These are phyloP conservation scores for Ceriagrion tenellum DNA, from an alignment of 2,888 invertebrate genomes.

Conservation along the genomic window DNA sequence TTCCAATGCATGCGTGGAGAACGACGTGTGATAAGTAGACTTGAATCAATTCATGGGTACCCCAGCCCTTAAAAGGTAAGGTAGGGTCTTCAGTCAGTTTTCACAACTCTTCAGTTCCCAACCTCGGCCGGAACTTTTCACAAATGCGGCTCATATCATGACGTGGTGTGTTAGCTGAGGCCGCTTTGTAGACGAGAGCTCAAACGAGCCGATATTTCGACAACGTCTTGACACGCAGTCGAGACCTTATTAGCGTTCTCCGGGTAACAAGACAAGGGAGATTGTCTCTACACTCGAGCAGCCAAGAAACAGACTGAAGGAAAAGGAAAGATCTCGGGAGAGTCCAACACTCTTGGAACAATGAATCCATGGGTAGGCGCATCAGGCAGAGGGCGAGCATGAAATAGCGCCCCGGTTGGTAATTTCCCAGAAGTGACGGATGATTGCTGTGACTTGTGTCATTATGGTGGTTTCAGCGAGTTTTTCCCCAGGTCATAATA, in stretches of 20 bases:
- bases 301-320: neutral
- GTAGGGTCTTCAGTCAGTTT: too few species aligned
- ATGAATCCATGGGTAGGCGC: neutral
- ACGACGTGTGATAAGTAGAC: too few species aligned
- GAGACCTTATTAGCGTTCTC: neutral
- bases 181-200: neutral
- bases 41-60: too few species aligned
- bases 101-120: neutral
- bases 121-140: neutral
- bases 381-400: too few species aligned
- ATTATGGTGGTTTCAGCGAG: too few species aligned
- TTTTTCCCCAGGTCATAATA: too few species aligned
- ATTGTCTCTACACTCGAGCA: neutral
- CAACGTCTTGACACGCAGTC: neutral
- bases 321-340: neutral
- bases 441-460: too few species aligned
- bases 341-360: neutral
- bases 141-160: neutral
- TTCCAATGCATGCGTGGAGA: too few species aligned
- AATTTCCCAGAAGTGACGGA: too few species aligned
- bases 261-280: neutral
- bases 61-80: too few species aligned
- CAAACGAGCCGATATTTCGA: constrained; percentile 13
- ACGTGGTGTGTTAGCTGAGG: neutral
- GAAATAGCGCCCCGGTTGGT: too few species aligned